Conservation (phyloP, 2,797 vertebrate species). For the Rhinatrema bivittatum region DNA sequence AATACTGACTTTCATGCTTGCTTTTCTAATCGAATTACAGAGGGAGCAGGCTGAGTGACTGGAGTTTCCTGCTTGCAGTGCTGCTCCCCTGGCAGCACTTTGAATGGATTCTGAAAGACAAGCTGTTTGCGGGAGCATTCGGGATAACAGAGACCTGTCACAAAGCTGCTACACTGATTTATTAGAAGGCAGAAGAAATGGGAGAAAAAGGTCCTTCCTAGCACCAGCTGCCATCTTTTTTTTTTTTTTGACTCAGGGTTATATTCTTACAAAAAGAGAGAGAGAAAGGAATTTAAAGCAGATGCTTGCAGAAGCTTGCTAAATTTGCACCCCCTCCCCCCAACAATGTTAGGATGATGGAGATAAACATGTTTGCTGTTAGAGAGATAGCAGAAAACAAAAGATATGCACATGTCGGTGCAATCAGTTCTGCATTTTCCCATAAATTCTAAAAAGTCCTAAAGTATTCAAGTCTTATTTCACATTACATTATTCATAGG, state of each 20-base stretch:
- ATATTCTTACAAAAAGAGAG: constrained; percentile 5
- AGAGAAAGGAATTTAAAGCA: constrained; percentile 6
- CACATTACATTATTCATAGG: too few species aligned
- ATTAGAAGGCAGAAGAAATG: constrained; percentile 50
- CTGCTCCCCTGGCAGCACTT: constrained; percentile 46
- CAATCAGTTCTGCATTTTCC: not conserved
- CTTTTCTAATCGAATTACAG: constrained; percentile 71
- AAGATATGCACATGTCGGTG: not conserved
- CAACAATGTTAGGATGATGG: too few species aligned
- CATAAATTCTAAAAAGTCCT: not conserved
- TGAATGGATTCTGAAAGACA: constrained; percentile 59
- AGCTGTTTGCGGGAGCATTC: constrained; percentile 62
- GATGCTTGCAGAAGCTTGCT: constrained; percentile 5
- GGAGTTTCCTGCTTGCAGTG: constrained; percentile 42
- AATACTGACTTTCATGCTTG: constrained; percentile 68
- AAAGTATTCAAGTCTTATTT: too few species aligned
- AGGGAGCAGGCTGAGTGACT: constrained; percentile 36
- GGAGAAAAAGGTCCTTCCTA: constrained; percentile 34
- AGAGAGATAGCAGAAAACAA: not conserved
- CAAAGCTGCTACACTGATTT: constrained; percentile 53
- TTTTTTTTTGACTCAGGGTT: too few species aligned
- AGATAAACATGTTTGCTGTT: constrained; percentile 8
- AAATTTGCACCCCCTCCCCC: too few species aligned
- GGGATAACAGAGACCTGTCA: constrained; percentile 57
- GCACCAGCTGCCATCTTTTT: constrained; percentile 46